Conservation (phyloP, 2,888 invertebrate genomes). For the Ptilodon capucinus region DNA sequence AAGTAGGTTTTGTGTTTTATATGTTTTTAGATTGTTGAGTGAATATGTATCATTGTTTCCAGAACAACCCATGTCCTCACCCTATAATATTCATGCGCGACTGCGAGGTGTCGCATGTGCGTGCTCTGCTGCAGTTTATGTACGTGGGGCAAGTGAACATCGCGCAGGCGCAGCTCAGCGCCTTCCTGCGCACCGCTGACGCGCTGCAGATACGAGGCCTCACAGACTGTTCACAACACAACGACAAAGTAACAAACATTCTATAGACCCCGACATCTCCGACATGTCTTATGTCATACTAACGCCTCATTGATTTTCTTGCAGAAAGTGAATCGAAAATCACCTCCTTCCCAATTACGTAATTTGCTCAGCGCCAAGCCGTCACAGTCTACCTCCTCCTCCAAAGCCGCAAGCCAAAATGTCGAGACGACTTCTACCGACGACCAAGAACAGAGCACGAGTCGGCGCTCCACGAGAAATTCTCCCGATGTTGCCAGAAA, state of each 20-base stretch:
- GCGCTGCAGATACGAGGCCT: conserved; percentile 90
- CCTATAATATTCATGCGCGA: conserved; percentile 93
- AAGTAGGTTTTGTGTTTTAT: too few species aligned
- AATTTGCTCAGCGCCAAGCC: conserved; percentile 82
- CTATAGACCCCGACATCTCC: neutral
- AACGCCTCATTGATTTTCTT: conserved; percentile 30
- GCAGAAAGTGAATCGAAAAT: conserved; percentile 79
- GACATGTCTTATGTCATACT: neutral
- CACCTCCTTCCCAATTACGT: conserved; percentile 80
- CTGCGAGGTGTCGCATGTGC: conserved; percentile 90
- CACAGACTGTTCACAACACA: conserved; percentile 85
- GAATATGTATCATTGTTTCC: conserved; percentile 54
- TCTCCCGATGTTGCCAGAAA: conserved; percentile 82
- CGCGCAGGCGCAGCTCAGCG: conserved; percentile 89
- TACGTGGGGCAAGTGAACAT: conserved; percentile 93
- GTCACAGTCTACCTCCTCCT: conserved; percentile 79
- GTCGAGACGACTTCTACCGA: conserved; percentile 74
- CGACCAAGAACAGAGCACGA: conserved; percentile 71
- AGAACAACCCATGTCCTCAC: conserved; percentile 93
- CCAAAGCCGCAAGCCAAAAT: conserved; percentile 83
- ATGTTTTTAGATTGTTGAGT: neutral
- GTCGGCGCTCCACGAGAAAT: conserved; percentile 76
- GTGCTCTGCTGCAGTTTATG: conserved; percentile 92
- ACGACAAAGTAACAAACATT: conserved; percentile 66
- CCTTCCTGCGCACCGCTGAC: conserved; percentile 90